Evolutionary conservation across 2,113 vertebrate genomes (phyloP), one percentile per base, ranked within the genome.

Genomic region (Plestiodon gilberti): DNA sequence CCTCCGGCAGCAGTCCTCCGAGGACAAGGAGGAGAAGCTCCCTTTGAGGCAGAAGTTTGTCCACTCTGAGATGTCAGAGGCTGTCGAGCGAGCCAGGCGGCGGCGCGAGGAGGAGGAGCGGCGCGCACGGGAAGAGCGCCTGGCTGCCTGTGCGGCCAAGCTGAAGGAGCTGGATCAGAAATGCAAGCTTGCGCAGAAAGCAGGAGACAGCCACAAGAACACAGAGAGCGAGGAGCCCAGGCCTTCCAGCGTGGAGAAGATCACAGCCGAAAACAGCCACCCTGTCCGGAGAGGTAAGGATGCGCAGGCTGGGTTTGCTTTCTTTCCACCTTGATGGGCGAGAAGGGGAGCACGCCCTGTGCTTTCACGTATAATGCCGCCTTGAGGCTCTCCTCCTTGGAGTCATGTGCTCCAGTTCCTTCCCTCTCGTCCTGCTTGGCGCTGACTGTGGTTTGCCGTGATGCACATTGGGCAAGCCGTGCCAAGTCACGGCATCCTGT

Each of bases 141-240:
- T 99, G 90, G 99, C 98, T 0, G 99, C 99, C 64, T 99, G 99
- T 0, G 99, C 99, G 1, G 99, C 98, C 87, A 99, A 99, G 83
- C 97, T 99, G n/a, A 99, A 99, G 55, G 98, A 97, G 78, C 96
- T 99, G 80, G 99, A 99, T 88, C 98, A 99, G 93, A 99, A 99
- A 83, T 98, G 96, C 48, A 98, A 96, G 95, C 96, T 97, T 91
- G 95, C 93, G 0, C 97, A 97, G 83, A 97, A 97, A 90, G 89
- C 89, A 0, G 97, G 95, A 0, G 98, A 98, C 11, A 76, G 95
- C 17, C 96, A 91, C 80, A 98, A 96, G 81, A 97, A 97, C 2
- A 65, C 71, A 0, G 96, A 96, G 81, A 95, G 74, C 35, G 97
- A 97, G 69, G 98, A 96, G 0, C 85, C 90, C 22, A 89, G 93